Evolutionary conservation across 1,140 invertebrate genomes (phyloP).

Genomic region (Lordiphosa stackelbergi): DNA sequence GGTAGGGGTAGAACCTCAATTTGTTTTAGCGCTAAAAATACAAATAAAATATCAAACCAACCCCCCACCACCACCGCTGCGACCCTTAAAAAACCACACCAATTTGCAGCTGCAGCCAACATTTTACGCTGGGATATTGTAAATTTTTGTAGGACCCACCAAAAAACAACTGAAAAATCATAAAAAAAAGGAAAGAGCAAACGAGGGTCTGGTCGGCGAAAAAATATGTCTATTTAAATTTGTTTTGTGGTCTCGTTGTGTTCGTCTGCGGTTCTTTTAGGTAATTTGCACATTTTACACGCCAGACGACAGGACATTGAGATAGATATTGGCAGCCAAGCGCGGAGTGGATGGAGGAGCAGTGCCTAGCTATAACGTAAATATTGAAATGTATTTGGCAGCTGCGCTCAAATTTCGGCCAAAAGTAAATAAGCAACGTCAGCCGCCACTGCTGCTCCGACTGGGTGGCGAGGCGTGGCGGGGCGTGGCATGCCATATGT

Average conservation of each 20-base stretch:
- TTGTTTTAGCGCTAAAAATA: slow-evolving; percentile 73
- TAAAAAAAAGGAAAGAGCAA: slow-evolving; percentile 32
- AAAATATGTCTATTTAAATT: slow-evolving; percentile 76
- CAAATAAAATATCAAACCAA: slow-evolving; percentile 57
- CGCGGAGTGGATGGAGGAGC: background rate
- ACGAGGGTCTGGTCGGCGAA: slow-evolving; percentile 35
- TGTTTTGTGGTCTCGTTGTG: slow-evolving; percentile 75
- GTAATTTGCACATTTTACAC: slow-evolving; percentile 75
- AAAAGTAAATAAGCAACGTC: slow-evolving; percentile 62
- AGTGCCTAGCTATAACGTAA: slow-evolving; percentile 59
- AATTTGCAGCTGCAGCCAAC: slow-evolving; percentile 68
- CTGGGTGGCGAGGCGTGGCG: slow-evolving; percentile 1
- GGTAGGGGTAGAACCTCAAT: slow-evolving; percentile 55
- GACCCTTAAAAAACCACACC: slow-evolving; percentile 48
- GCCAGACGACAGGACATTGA: slow-evolving; percentile 37
- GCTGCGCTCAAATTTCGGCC: slow-evolving; percentile 63
- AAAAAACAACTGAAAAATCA: slow-evolving; percentile 50
- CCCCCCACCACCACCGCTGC: slow-evolving; percentile 1
- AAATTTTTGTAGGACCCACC: slow-evolving; percentile 39
- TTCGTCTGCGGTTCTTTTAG: slow-evolving; percentile 75
- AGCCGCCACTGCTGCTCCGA: background rate
- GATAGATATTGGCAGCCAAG: slow-evolving; percentile 36
- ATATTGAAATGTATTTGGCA: slow-evolving; percentile 75
- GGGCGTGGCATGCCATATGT: slow-evolving; percentile 29
- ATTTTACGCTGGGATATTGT: slow-evolving; percentile 67